Conservation (phyloP, 1,140 invertebrate genomes). For the Atta texana region DNA sequence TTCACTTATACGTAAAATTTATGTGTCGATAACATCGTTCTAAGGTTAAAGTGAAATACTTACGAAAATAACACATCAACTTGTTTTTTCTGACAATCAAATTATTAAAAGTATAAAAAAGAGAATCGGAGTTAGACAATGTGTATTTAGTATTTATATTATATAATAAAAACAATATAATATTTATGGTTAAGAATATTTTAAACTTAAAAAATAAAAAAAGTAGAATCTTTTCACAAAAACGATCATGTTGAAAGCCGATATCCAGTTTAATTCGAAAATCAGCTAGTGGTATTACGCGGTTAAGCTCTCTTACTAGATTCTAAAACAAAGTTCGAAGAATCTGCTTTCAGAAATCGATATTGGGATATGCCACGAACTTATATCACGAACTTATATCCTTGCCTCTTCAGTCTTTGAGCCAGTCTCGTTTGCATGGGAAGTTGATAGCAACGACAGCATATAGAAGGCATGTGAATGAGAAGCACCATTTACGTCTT, state of each 20-base stretch:
- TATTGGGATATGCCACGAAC: background rate
- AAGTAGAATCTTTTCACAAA: background rate
- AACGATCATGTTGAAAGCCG: no score
- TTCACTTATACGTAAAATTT: no score
- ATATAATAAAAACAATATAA: background rate
- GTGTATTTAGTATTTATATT: background rate
- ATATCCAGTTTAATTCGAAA: constrained; percentile 12
- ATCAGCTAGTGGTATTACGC: background rate
- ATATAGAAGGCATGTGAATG: background rate
- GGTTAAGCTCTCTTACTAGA: constrained; percentile 7
- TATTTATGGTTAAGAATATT: background rate
- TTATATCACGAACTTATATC: constrained; percentile 41
- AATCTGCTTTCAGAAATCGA: constrained; percentile 2
- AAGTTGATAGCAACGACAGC: background rate
- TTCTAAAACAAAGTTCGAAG: constrained; percentile 37
- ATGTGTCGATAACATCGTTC: no score
- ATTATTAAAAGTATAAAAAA: background rate
- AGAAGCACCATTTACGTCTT: background rate
- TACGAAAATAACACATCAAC: background rate
- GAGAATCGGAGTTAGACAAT: background rate
- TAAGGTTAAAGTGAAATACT: background rate
- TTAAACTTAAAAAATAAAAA: background rate
- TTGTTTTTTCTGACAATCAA: background rate
- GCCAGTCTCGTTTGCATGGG: constrained; percentile 22
- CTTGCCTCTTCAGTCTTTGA: constrained; percentile 1